Conservation (phyloP, 2,113 vertebrate genomes). For the Merops nubicus region DNA sequence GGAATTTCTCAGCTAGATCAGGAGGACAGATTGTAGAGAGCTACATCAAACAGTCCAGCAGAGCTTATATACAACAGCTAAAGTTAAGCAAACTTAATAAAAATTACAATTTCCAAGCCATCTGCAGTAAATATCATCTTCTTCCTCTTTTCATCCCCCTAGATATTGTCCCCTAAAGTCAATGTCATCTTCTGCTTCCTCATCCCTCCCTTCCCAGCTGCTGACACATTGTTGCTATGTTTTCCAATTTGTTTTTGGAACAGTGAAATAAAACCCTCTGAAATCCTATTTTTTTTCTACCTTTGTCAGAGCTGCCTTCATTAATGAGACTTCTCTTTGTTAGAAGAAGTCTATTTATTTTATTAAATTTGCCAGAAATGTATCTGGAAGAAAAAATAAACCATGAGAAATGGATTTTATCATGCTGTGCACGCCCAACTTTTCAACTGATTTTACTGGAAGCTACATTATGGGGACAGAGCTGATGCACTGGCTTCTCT, state of each 20-base stretch:
- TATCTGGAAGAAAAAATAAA: constrained; percentile 20
- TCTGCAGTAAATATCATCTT: background rate
- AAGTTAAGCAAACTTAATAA: background rate
- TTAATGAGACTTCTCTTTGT: constrained; percentile 20
- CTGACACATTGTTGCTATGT: background rate
- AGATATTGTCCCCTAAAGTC: background rate
- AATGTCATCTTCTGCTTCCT: background rate
- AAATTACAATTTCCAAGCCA: background rate
- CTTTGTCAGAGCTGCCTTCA: background rate
- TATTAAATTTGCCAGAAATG: constrained; percentile 28
- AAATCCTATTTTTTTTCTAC: background rate
- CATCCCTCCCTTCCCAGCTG: background rate
- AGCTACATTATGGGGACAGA: constrained; percentile 28
- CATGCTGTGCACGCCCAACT: background rate
- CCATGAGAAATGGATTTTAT: background rate
- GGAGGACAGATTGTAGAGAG: background rate
- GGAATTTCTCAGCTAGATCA: background rate
- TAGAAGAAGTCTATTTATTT: constrained; percentile 20
- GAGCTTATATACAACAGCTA: background rate
- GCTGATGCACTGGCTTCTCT: background rate
- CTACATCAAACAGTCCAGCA: background rate
- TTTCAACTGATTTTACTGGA: constrained; percentile 36
- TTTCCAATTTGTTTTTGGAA: background rate
- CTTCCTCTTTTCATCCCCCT: background rate
- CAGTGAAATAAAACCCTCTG: background rate